Percentiles rank a stretch among this genome's conserved stretches.
phyloP scores from a whole-genome alignment of 2,888 invertebrate species.

The Drosophila hamatofila region DNA sequence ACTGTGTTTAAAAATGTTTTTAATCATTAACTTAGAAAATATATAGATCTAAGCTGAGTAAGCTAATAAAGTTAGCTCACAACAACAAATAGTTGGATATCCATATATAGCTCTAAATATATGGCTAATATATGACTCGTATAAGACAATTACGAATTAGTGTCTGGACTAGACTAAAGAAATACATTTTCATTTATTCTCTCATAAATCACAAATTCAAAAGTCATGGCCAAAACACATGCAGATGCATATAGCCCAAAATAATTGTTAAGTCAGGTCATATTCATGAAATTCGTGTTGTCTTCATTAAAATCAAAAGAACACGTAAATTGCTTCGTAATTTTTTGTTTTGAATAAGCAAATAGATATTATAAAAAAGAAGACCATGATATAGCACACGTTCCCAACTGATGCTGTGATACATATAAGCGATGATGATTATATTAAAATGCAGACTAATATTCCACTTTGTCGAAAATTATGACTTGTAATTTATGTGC shows the following conservation, averaged over 20 bases:
- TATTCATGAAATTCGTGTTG: slow-evolving; percentile 4
- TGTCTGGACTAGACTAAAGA: no score
- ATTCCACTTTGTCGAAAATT: slow-evolving; percentile 18
- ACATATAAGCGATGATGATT: slow-evolving; percentile 23
- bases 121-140: no score
- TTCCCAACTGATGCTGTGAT: neutral
- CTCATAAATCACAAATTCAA: no score
- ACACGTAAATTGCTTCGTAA: slow-evolving; percentile 45
- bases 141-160: no score
- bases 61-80: no score
- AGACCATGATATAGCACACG: slow-evolving; percentile 23
- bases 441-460: slow-evolving; percentile 19
- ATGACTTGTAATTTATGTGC: slow-evolving; percentile 37
- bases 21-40: no score
- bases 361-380: slow-evolving; percentile 8
- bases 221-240: no score
- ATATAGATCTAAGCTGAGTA: no score
- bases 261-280: slow-evolving; percentile 26
- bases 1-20: no score
- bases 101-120: no score
- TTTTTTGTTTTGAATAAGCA: slow-evolving; percentile 10
- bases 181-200: no score
- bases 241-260: neutral
- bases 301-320: slow-evolving; percentile 31
- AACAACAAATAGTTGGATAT: no score